A percentile compares a stretch with the other conserved stretches of the same genome.
Evolutionary conservation across 2,797 vertebrate genomes (phyloP).

Genomic region (Xenops minutus): DNA sequence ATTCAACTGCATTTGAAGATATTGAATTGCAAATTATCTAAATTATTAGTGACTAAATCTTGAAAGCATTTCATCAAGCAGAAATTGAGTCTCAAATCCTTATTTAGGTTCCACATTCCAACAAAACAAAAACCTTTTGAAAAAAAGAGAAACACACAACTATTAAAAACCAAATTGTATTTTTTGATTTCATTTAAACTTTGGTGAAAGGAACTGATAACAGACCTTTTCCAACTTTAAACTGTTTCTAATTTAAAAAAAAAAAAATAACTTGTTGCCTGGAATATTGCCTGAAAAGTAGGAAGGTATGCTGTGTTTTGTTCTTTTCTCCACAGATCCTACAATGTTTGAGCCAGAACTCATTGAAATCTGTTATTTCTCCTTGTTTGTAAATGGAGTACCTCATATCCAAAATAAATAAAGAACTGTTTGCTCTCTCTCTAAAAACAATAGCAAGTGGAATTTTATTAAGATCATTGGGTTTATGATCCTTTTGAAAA

Average conservation of each 20-base stretch:
- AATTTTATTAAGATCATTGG: not conserved
- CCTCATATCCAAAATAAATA: not conserved
- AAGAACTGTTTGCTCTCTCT: not conserved
- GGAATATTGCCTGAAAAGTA: not conserved
- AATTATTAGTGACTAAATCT: not conserved
- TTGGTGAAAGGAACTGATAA: not conserved
- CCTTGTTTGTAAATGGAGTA: not conserved
- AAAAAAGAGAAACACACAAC: not conserved
- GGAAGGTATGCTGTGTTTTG: not conserved
- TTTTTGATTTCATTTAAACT: not conserved
- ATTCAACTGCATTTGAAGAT: not conserved
- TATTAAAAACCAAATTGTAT: not conserved
- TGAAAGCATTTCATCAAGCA: not conserved
- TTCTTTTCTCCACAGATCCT: not conserved
- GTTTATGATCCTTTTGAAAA: not conserved
- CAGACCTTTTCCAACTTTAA: not conserved
- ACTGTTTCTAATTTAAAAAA: not conserved
- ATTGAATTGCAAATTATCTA: not conserved
- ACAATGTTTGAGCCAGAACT: not conserved
- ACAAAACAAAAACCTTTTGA: not conserved
- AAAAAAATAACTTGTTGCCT: not conserved
- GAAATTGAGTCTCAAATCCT: not conserved
- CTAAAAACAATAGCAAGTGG: not conserved
- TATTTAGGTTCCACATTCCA: not conserved
- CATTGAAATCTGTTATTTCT: not conserved